Base-by-base conservation (phyloP, 2,113 vertebrate species). In the Rhinopomastus cyanomelas region DNA sequence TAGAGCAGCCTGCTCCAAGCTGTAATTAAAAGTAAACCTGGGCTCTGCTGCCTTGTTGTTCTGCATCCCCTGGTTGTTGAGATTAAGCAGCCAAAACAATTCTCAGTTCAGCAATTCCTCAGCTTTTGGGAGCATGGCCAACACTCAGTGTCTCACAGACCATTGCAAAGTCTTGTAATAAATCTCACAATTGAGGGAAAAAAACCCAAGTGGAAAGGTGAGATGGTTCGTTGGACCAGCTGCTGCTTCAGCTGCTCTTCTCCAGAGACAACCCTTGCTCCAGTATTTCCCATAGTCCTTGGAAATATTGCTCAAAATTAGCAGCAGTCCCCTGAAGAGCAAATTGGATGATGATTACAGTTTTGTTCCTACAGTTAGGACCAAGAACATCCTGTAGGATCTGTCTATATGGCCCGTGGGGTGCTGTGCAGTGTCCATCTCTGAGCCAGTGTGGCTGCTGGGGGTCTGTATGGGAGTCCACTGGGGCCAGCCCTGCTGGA, bases 101-200 rank as follows among this genome's bases (percentile, higher is more conserved):
- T 88, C 94, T 94, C 94, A 88, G 5, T 92, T 96, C 94, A 95
- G 94, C 94, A 86, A 79, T 96, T 94, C 81, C 94, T 96, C 88
- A 79, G 84, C 66, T 90, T 94, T 93, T 49, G 90, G 95, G 94
- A 93, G 69, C 0, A 0, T 88, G 88, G 95, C 92, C 95, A 95
- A 94, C 81, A 92, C 94, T 96, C 88, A 93, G 89, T 46, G 81
- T 90, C 94, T 94, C 88, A 81, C 81, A 78, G 94, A 87, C 83
- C 81, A 64, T 78, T 94, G 94, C 92, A 84, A 84, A 78, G 90
- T 94, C 90, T 84, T 81, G 84, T 81, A 60, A 86, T 95, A 88
- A 93, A 93, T 94, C 88, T 92, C 92, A 68, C 86, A 64, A 65
- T 1, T 75, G 73, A 64, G 68, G 51, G 8, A 4, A 13, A 39